These are phyloP conservation scores for Melierax canorus DNA, from an alignment of 2,113 vertebrate genomes.

Conservation along the genomic window DNA sequence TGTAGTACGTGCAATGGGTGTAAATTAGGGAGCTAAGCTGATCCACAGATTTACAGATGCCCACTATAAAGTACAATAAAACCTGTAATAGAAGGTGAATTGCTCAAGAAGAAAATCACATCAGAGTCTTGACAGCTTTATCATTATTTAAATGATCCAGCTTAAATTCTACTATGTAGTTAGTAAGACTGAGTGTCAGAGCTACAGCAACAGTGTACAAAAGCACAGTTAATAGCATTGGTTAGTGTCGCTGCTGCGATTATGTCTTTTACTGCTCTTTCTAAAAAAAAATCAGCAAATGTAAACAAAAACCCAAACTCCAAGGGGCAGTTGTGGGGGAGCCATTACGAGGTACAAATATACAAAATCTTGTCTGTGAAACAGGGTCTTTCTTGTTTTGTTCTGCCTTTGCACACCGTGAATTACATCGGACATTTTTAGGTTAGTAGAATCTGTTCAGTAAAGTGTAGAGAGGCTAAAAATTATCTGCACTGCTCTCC, in stretches of 20 bases:
- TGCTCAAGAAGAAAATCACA: conserved; percentile 70
- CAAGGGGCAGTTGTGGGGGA: neutral
- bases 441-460: neutral
- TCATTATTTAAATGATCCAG: conserved; percentile 71
- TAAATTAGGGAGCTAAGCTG: conserved; percentile 56
- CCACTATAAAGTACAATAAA: conserved; percentile 67
- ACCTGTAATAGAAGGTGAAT: conserved; percentile 62
- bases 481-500: neutral
- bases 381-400: neutral
- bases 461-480: neutral
- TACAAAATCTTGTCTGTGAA: neutral
- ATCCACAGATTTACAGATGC: conserved; percentile 63
- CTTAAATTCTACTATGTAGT: conserved; percentile 58
- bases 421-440: neutral
- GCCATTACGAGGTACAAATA: neutral
- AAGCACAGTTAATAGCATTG: conserved; percentile 17
- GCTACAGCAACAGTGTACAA: neutral
- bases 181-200: conserved; percentile 41
- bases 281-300: neutral
- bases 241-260: neutral
- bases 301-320: conserved; percentile 2
- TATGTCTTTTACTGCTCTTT: neutral
- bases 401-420: neutral
- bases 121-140: conserved; percentile 64
- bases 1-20: conserved; percentile 61